These are phyloP conservation scores for Carpatolechia fugitivella DNA, from an alignment of 2,888 invertebrate species.

Conservation along the genomic window DNA sequence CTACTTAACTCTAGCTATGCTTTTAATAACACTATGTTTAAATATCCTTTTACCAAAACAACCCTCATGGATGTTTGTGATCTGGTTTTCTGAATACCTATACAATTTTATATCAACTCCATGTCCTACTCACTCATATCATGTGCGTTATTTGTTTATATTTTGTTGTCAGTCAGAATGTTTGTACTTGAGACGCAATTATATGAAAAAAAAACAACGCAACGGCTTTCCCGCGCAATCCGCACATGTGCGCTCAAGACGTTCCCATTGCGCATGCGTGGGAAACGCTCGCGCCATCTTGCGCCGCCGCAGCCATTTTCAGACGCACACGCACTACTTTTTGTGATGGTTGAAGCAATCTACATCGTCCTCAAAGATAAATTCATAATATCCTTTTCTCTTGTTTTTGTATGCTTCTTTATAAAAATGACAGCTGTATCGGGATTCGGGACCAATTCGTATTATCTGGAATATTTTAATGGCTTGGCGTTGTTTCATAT, in stretches of 20 bases:
- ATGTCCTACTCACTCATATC: background rate
- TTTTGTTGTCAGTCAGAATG: slow-evolving; percentile 25
- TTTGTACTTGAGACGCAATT: slow-evolving; percentile 44
- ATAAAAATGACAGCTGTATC: no score
- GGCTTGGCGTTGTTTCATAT: no score
- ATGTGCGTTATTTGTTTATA: slow-evolving; percentile 5
- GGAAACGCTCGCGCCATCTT: slow-evolving; percentile 59
- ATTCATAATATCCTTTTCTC: slow-evolving; percentile 25
- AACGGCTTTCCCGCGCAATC: slow-evolving; percentile 57
- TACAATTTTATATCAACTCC: background rate
- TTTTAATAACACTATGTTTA: no score
- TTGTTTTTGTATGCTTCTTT: no score
- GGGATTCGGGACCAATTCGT: no score
- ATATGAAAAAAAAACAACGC: slow-evolving; percentile 42
- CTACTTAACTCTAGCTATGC: no score
- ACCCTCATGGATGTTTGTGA: no score
- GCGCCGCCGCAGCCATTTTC: slow-evolving; percentile 48
- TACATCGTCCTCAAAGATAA: background rate
- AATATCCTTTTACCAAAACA: no score
- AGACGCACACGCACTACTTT: slow-evolving; percentile 35
- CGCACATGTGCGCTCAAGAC: slow-evolving; percentile 55
- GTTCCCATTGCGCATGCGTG: slow-evolving; percentile 65
- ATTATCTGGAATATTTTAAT: no score
- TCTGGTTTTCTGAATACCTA: no score
- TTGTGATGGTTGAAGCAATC: slow-evolving; percentile 43